A percentile compares a stretch with the other conserved stretches of the same genome.
Conservation (phyloP, 2,113 vertebrate species). For the Ovis canadensis region DNA sequence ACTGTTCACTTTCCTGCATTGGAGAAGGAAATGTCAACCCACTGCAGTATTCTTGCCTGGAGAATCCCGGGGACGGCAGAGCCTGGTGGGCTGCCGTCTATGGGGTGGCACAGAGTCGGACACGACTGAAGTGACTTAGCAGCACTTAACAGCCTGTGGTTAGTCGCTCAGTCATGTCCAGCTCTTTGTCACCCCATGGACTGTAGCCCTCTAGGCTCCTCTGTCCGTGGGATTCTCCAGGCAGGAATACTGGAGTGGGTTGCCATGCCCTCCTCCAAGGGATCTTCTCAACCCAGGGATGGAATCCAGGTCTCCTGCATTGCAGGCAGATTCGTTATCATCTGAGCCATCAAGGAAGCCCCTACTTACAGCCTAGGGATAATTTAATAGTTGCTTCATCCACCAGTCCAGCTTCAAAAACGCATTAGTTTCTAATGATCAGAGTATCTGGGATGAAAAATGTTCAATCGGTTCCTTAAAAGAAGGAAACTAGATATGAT, state of each 20-base stretch:
- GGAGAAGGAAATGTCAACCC: too few relatives aligned
- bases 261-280: neutral
- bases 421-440: neutral
- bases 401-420: neutral
- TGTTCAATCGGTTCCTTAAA: neutral
- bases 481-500: neutral
- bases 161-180: rapidly evolving
- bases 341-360: neutral
- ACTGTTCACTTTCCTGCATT: too few relatives aligned
- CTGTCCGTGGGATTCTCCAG: neutral
- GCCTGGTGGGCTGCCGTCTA: too few relatives aligned
- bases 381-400: neutral
- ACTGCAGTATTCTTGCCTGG: too few relatives aligned
- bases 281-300: neutral
- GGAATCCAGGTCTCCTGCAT: neutral
- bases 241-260: neutral
- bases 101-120: too few relatives aligned
- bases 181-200: neutral
- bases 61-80: too few relatives aligned
- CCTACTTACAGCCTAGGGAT: neutral
- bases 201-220: neutral
- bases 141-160: neutral
- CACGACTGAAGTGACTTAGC: too few relatives aligned
- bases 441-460: neutral
- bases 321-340: neutral